Conservation (phyloP, 1,140 invertebrate species). For the Papilio helenus region DNA sequence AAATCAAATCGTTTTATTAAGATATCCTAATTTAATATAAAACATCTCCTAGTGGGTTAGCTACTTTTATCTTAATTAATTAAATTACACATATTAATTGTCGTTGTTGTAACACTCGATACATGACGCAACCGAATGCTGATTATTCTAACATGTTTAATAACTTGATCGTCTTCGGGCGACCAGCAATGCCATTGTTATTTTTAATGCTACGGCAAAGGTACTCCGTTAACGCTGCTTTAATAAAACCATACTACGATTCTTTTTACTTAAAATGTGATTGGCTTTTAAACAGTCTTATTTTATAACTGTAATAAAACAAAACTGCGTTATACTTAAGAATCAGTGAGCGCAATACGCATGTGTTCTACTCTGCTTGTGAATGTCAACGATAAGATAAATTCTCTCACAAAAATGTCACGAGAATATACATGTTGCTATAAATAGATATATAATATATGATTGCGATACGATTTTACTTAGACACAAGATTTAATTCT, state of each 20-base stretch:
- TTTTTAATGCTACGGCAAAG: constrained; percentile 3
- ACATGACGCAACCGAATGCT: constrained; percentile 6
- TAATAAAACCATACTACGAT: not conserved
- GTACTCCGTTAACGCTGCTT: not conserved
- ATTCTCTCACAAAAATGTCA: constrained; percentile 19
- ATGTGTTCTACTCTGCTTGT: constrained; percentile 1
- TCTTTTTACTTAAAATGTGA: not conserved
- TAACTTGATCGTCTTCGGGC: constrained; percentile 14
- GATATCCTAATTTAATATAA: not conserved
- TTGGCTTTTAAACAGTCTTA: not conserved
- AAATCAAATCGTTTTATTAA: not conserved
- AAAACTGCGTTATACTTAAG: not conserved
- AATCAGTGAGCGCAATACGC: not conserved
- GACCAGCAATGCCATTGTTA: constrained; percentile 23
- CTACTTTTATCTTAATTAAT: constrained; percentile 1
- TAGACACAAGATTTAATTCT: not conserved
- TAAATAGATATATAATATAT: not conserved
- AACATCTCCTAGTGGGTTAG: not conserved
- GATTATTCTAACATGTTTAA: constrained; percentile 33
- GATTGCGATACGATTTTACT: not conserved
- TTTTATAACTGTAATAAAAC: not conserved
- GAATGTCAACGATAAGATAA: constrained; percentile 34
- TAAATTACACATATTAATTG: constrained; percentile 11
- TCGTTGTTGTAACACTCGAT: not conserved
- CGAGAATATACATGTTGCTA: not conserved